Conservation (phyloP, 2,113 vertebrate species). For the Salvator merianae region DNA sequence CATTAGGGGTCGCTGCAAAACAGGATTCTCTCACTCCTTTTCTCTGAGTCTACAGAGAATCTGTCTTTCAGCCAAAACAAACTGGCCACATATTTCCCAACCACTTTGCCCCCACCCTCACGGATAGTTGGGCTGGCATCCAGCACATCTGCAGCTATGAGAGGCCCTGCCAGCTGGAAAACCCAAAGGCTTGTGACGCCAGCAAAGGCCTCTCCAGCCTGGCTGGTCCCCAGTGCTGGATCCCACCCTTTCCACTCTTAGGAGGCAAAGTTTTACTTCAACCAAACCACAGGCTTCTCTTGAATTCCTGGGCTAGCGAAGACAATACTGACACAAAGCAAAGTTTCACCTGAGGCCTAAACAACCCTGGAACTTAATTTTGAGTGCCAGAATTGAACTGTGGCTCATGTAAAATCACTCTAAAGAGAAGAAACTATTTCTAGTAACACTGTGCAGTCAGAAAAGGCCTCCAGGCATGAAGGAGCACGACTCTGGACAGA, state of each 20-base stretch:
- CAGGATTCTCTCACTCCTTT: background rate
- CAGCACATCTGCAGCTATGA: conserved; percentile 46
- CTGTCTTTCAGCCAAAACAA: conserved; percentile 10
- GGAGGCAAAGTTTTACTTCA: background rate
- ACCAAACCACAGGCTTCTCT: background rate
- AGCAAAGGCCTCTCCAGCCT: conserved; percentile 16
- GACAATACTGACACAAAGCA: background rate
- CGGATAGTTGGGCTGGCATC: conserved; percentile 18
- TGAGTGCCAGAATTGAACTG: background rate
- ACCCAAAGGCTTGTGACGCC: background rate
- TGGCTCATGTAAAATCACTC: background rate
- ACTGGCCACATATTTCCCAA: conserved; percentile 12
- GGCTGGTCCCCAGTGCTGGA: background rate
- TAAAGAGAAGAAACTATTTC: background rate
- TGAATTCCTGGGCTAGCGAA: background rate
- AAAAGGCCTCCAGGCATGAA: background rate
- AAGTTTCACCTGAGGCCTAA: background rate
- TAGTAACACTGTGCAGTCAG: background rate
- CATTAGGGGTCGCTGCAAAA: conserved; percentile 6
- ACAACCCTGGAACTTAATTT: background rate
- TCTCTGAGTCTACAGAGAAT: background rate
- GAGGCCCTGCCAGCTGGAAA: conserved; percentile 1
- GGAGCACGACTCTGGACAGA: background rate
- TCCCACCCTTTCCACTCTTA: conserved; percentile 17
- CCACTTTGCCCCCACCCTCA: conserved; percentile 13